Evolutionary conservation across 2,888 invertebrate genomes (phyloP), one percentile per base, ranked within the genome.

Genomic region (Creontiades dilutus): DNA sequence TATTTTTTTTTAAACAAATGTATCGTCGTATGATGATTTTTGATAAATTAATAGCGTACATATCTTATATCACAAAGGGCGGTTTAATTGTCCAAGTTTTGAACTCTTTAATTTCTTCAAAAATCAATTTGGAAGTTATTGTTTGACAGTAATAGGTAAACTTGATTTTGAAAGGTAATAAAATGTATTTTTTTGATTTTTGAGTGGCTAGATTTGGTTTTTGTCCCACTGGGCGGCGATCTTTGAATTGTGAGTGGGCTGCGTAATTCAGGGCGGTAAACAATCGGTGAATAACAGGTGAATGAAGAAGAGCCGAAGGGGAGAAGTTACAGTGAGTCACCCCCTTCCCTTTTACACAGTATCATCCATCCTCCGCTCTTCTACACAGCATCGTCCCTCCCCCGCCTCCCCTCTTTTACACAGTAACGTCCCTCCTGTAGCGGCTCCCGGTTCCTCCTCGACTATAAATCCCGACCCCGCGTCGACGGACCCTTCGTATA

Each of bases 381-480:
- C 68, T 19, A 19, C 68, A 61, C 61, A 61, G 68, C 23, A 23
- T 23, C 47, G 14, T 46, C 78, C 16, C 19, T 19, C 37, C 46
- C 0, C 19, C 37, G 23, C n/a, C 14, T 19, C 68, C 68, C 68
- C 68, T 16, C 75, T n/a, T 12, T 12, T 28, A n/a, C 78, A 5
- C 5, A 4, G 46, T 80, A 46, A 57, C 23, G 12, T 28, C 57
- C 28, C 85, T 52, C 82, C 28, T 19, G n/a, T 28, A 14, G 12
- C 75, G 9, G 12, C 16, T 46, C 13, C 23, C 80, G 37, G 80
- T 12, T 52, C 52, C 47, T 85, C 61, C 61, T 52, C 52, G 85
- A 85, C 88, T 88, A 88, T 88, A 88, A 88, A 88, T 88, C 88
- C 88, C 48, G 76, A 52, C 57, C 47, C 87, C 55, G 48, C 80